Conservation (phyloP, 2,797 vertebrate genomes). For the Mus caroli region DNA sequence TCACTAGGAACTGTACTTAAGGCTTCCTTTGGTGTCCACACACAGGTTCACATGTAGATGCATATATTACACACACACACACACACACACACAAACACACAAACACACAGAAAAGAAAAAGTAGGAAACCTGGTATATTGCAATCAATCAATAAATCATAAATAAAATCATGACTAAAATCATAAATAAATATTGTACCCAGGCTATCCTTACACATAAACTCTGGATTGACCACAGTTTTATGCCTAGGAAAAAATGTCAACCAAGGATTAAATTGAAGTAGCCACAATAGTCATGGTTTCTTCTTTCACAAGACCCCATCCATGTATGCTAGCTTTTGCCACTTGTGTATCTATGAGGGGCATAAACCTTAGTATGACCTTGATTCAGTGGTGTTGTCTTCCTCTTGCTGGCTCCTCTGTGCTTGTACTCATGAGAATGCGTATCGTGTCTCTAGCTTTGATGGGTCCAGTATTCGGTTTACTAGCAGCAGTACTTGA, state of each 20-base stretch:
- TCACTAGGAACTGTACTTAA: not conserved
- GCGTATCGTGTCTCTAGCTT: not conserved
- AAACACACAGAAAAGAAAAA: not conserved
- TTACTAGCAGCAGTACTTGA: not conserved
- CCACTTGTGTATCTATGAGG: not conserved
- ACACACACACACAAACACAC: not conserved
- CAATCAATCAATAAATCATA: not conserved
- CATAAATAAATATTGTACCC: not conserved
- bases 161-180: not conserved
- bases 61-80: no score
- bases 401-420: not conserved
- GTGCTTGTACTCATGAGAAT: not conserved
- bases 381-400: not conserved
- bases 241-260: not conserved
- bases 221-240: not conserved
- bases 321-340: not conserved
- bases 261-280: not conserved
- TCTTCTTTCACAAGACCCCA: not conserved
- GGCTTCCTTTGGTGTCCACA: not conserved
- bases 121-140: not conserved
- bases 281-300: not conserved
- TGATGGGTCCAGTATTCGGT: not conserved
- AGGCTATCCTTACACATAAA: fast-evolving
- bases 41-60: not conserved
- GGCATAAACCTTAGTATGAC: not conserved